Percentiles rank a stretch among this genome's conserved stretches.
These are phyloP conservation scores for Bubo blakistoni DNA, from an alignment of 2,113 vertebrate species.

Conservation along the genomic window DNA sequence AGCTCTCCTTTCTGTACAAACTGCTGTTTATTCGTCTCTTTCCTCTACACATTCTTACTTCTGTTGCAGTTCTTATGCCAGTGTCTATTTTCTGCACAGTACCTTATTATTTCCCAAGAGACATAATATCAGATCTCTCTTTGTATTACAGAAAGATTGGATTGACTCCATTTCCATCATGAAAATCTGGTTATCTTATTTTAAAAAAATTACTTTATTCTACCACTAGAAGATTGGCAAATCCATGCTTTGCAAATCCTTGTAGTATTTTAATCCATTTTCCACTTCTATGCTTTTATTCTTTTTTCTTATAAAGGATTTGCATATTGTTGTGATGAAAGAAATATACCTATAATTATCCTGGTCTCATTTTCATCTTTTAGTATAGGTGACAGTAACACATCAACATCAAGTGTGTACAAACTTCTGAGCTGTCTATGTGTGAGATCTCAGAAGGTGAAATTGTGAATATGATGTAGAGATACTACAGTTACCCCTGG, in stretches of 20 bases:
- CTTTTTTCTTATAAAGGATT: not conserved
- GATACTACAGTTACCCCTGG: not conserved
- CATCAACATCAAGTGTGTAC: not conserved
- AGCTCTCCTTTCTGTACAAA: not conserved
- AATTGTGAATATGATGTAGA: not conserved
- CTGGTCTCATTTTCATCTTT: not conserved
- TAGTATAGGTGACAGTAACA: not conserved
- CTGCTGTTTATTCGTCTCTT: not conserved
- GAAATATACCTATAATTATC: not conserved
- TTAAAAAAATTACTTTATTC: not conserved
- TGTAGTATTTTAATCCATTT: not conserved
- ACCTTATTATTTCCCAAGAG: not conserved
- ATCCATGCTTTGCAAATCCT: not conserved
- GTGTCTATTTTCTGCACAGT: not conserved
- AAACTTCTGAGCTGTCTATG: rapidly evolving
- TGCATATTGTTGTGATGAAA: not conserved
- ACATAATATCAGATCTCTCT: not conserved
- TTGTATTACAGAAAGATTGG: not conserved
- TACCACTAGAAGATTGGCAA: not conserved
- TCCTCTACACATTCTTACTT: not conserved
- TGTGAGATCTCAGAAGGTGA: not conserved
- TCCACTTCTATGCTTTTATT: not conserved
- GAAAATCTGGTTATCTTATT: not conserved
- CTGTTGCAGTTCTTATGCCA: not conserved
- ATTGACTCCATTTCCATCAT: not conserved